Base-by-base conservation (phyloP, 2,113 vertebrate genomes). In the Sebastes schlegelii region DNA sequence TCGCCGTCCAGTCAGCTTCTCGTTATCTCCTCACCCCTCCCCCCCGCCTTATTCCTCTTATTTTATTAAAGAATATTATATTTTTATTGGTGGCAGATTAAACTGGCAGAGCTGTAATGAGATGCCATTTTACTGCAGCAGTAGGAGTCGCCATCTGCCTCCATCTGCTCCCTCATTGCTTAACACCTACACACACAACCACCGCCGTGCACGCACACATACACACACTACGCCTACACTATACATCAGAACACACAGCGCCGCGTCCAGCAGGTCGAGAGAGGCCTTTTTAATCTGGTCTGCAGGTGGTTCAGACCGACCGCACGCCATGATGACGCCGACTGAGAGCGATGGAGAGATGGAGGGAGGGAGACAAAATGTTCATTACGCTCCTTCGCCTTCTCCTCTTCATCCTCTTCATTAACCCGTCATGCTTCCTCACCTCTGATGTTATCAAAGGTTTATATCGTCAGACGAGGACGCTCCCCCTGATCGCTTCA, bases 91-190 rank as follows among this genome's bases (percentile, higher is more conserved):
- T 21, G 0, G 80, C 82, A 86, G 89, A 90, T 90, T 83, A 84
- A 87, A 90, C 77, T 88, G 82, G 80, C 80, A 79, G 82, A 43
- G 72, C 69, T 75, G 81, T 85, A 84, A 91, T 67, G 83, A 92
- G 90, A 91, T 80, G 85, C 85, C 74, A 54, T 81, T 89, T 86
- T 79, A 66, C 85, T 72, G 88, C 83, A 62, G 87, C 85, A 80
- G 85, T 85, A 89, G 86, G 88, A 86, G 86, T 83, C 62, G 26
- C 89, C 91, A 91, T 90, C 91, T 92, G 91, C 88, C 89, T 92
- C 89, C 89, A 91, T 90, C 90, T 92, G 88, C 82, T 85, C 70
- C 5, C 61, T 74, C 52, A 8, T 85, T 85, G 77, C 48, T 16
- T 0, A 57, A 69, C 88, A 86, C 80, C 26, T 48, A 82, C 86